These are phyloP conservation scores for Limanda limanda DNA, from an alignment of 2,113 vertebrate species.

Conservation along the genomic window DNA sequence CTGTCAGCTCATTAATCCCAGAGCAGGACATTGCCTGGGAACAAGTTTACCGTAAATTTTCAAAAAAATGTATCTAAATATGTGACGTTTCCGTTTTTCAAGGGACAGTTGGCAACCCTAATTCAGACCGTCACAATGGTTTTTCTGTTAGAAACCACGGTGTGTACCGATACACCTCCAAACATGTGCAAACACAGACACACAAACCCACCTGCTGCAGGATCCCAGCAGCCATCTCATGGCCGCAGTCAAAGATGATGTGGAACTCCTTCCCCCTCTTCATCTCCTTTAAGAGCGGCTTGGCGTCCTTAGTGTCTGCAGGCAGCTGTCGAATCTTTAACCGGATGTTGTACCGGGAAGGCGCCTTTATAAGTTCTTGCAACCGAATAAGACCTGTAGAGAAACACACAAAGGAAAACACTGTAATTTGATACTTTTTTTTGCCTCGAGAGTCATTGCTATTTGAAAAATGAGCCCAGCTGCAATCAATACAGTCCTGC, in stretches of 20 bases:
- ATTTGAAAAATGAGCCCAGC: neutral
- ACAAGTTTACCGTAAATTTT: too few relatives aligned
- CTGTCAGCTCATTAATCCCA: too few relatives aligned
- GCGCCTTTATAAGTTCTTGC: slow-evolving; percentile 98
- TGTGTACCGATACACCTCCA: neutral
- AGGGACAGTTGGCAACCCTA: too few relatives aligned
- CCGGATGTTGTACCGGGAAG: slow-evolving; percentile 96
- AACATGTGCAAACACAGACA: neutral
- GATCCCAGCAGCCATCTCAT: slow-evolving; percentile 98
- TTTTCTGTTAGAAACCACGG: too few relatives aligned
- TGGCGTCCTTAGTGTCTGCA: slow-evolving; percentile 95
- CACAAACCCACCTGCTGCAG: slow-evolving; percentile 90
- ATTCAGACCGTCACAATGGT: too few relatives aligned
- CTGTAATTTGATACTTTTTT: slow-evolving; percentile 16
- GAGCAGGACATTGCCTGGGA: too few relatives aligned
- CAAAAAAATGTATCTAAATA: too few relatives aligned
- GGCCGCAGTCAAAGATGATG: slow-evolving; percentile 98
- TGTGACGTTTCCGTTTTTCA: too few relatives aligned
- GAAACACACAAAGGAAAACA: slow-evolving; percentile 16
- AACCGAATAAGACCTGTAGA: slow-evolving; percentile 95
- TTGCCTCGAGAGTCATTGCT: neutral
- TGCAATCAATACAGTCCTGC: neutral
- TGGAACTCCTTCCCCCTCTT: slow-evolving; percentile 98
- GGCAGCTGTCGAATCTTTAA: slow-evolving; percentile 98
- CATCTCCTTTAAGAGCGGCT: slow-evolving; percentile 98